Evolutionary conservation across 2,113 vertebrate species (phyloP).

Genomic region (Centrocercus urophasianus): DNA sequence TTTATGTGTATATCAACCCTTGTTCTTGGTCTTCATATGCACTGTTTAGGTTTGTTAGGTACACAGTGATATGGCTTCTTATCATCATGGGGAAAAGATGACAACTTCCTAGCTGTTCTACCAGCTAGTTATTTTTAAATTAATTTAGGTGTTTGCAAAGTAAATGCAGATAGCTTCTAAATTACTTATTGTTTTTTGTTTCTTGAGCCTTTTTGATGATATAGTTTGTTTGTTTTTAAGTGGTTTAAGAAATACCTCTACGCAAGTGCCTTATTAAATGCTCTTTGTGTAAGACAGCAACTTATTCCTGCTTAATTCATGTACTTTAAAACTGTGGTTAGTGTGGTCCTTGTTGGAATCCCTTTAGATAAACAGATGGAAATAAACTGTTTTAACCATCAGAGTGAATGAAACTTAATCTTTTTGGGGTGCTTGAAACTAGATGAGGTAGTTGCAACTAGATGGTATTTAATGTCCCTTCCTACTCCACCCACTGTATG

Average conservation of each 20-base stretch:
- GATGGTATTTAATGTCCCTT: neutral
- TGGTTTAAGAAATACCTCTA: neutral
- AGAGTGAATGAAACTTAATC: neutral
- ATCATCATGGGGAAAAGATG: neutral
- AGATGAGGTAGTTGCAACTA: neutral
- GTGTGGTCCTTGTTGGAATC: neutral
- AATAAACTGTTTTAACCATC: neutral
- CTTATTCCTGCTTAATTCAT: neutral
- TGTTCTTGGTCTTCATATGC: neutral
- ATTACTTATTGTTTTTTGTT: neutral
- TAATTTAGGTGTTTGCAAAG: neutral
- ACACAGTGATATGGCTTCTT: neutral
- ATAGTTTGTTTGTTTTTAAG: neutral
- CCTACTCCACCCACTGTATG: neutral
- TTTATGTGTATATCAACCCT: rapidly evolving
- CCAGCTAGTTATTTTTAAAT: neutral
- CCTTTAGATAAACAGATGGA: neutral
- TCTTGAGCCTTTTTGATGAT: neutral
- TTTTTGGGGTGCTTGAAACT: neutral
- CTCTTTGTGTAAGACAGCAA: neutral
- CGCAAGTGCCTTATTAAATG: too few species aligned
- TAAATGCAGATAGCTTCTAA: neutral
- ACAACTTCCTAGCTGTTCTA: neutral
- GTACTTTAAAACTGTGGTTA: neutral
- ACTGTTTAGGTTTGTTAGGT: neutral